Base-by-base conservation (phyloP, 2,797 vertebrate genomes). In the Eulemur rubriventer region DNA sequence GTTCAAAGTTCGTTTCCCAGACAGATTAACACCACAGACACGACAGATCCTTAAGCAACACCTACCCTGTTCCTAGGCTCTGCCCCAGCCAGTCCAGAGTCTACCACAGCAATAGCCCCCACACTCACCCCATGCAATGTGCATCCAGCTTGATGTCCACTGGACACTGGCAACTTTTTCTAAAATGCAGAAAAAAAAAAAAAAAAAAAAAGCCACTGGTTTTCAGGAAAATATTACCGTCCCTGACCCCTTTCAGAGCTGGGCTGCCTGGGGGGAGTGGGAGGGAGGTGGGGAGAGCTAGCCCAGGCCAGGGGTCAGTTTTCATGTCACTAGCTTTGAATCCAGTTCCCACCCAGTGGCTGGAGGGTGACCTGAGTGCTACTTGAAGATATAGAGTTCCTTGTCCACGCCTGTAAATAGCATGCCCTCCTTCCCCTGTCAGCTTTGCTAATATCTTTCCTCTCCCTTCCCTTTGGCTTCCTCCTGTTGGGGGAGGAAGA, bases 11-110 rank as follows among this genome's bases (percentile, higher is more conserved):
- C 99, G 99, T 90, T 99, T 99, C 98, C 99, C 99, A 0, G 99
- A 99, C 99, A 99, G 99, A 99, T 99, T 99, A 98, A 99, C 99
- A 70, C 99, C 99, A 52, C 99, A 99, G 98, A 99, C 99, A 16
- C 99, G 99, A 98, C 99, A 99, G 98, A 99, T 99, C 97, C 99
- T 99, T 98, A 99, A 99, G 99, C 99, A 99, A 94, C 99, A 99
- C 98, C 99, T 99, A 69, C 99, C 99, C 14, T 99, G 99, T 98
- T 99, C 99, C 85, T 99, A 99, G 99, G 96, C 96, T 96, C 91
- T 97, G 97, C 87, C 95, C 70, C 13, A 0, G 82, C 92, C 65
- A 81, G 79, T 97, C 61, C 95, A 85, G 96, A 96, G 95, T 92
- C 97, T 97, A 92, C 96, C 93, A 93, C 98, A 98, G 98, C 98